These are phyloP conservation scores for Hemithea aestivaria DNA, from an alignment of 2,888 invertebrate genomes.

Conservation along the genomic window DNA sequence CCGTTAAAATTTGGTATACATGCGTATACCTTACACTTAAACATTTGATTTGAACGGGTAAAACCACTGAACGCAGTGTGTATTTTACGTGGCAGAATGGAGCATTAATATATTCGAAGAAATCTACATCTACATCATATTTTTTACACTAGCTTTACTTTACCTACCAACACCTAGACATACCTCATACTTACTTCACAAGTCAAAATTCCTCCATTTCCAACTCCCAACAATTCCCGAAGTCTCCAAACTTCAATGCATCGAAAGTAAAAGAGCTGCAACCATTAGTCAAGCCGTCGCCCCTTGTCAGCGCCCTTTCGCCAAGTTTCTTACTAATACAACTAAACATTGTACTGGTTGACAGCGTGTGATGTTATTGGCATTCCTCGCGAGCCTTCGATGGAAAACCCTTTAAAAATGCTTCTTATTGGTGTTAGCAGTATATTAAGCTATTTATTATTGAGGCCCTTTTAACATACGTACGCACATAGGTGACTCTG, in stretches of 20 bases:
- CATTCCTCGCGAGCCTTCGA: constrained; percentile 35
- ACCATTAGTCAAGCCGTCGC: constrained; percentile 75
- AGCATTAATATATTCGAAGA: no score
- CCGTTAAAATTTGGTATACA: no score
- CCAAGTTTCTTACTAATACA: constrained; percentile 45
- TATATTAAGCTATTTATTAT: not conserved
- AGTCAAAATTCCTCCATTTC: constrained; percentile 4
- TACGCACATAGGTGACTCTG: no score
- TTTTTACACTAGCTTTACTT: no score
- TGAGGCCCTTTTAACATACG: constrained; percentile 2
- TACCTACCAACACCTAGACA: no score
- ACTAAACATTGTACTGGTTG: constrained; percentile 48
- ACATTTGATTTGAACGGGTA: no score
- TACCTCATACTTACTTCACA: no score
- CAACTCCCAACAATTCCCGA: constrained; percentile 18
- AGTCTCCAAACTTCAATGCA: constrained; percentile 24
- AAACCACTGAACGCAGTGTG: no score
- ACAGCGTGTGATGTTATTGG: constrained; percentile 64
- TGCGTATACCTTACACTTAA: no score
- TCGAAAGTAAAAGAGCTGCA: constrained; percentile 52
- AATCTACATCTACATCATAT: no score
- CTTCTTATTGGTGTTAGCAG: not conserved
- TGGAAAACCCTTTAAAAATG: constrained; percentile 7
- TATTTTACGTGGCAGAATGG: no score
- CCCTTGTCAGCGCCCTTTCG: constrained; percentile 70